Evolutionary conservation across 2,113 vertebrate genomes (phyloP), one percentile per base, ranked within the genome.

Genomic region (Chloroceryle aenea): DNA sequence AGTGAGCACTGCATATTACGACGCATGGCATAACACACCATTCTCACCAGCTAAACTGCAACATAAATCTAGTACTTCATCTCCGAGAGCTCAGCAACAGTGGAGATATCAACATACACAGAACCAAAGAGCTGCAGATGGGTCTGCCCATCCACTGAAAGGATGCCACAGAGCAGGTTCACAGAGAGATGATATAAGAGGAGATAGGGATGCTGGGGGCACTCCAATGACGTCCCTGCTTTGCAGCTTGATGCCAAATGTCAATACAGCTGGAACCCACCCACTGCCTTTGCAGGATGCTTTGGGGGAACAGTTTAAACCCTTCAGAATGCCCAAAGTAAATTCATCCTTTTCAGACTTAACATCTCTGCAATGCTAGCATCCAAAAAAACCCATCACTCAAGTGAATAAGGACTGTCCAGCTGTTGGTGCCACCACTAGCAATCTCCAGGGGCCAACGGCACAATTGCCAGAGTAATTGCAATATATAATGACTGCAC

Each of bases 51-150:
- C 67, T 56, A 62, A 21, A 48, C 45, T 32, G 76, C 56, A 50
- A n/a, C n/a, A 50, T 4, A 17, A 73, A 53, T 2, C 55, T 58
- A 40, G 50, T 30, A 3, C 63, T 66, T 80, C 87, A 45, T 7
- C 78, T 86, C 50, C n/a, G 5, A 9, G 19, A 32, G 43, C 76
- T 52, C 17, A 3, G 71, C 4, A 7, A 20, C 38, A 83, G 93
- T 18, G 2, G 53, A 62, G 85, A 56, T 32, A 45, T 29, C 87
- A 59, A 5, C 0, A 0, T 52, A 38, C 0, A 0, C 40, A 16
- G 45, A 63, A 12, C 5, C 0, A 0, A 43, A 21, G 45, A 67
- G 13, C 5, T 22, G 68, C n/a, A 14, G 80, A 42, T 0, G 30
- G 61, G 21, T 76, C 66, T 55, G 47, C 48, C 75, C 10, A 0